These are phyloP conservation scores for Anastatus disparis DNA, from an alignment of 1,140 invertebrate genomes.

Conservation along the genomic window DNA sequence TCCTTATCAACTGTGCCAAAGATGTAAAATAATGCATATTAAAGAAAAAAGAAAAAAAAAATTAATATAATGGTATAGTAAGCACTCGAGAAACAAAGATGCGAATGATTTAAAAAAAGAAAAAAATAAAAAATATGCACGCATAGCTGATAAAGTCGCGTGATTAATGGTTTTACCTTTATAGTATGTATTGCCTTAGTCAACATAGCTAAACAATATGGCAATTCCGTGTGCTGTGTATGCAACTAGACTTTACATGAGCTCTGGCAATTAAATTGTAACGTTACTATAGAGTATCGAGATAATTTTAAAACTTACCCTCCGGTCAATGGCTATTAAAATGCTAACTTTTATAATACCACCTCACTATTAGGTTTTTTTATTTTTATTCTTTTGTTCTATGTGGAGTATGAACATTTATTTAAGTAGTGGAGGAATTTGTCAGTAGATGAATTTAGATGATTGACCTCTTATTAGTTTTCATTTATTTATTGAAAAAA, in stretches of 20 bases:
- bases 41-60: neutral
- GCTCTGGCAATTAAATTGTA: conserved; percentile 24
- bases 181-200: conserved; percentile 11
- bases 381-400: neutral
- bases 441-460: too few relatives aligned
- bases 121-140: neutral
- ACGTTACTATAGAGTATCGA: conserved; percentile 16
- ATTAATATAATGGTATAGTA: neutral
- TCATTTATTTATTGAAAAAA: too few relatives aligned
- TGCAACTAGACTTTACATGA: conserved; percentile 30
- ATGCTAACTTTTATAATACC: neutral
- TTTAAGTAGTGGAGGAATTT: too few relatives aligned
- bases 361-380: neutral
- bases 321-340: conserved; percentile 2
- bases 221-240: neutral
- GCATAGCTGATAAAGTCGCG: neutral
- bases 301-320: conserved; percentile 10
- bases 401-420: too few relatives aligned
- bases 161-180: conserved; percentile 19
- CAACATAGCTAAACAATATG: neutral
- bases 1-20: conserved; percentile 14
- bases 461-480: too few relatives aligned
- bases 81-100: neutral
- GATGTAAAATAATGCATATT: conserved; percentile 2
- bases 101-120: conserved; percentile 2